Conservation (phyloP, 1,140 invertebrate species). For the Drosophila navojoa region DNA sequence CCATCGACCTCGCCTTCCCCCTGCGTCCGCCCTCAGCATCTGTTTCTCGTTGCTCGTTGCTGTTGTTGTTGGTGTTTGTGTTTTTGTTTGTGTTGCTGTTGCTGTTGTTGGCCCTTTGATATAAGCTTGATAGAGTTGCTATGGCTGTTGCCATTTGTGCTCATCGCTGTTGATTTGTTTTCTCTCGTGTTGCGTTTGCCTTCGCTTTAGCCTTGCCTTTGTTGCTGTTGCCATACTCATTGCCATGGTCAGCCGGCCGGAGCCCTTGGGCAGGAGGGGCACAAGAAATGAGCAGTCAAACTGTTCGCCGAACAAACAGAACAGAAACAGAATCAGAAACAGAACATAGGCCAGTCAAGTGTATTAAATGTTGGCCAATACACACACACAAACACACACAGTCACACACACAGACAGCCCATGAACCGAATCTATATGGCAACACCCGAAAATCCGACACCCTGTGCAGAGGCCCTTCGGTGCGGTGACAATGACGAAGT, state of each 20-base stretch:
- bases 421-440: slow-evolving; percentile 19
- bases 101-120: slow-evolving; percentile 72
- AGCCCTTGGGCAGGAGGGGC: slow-evolving; percentile 14
- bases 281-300: slow-evolving; percentile 26
- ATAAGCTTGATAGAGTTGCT: slow-evolving; percentile 82
- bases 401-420: not conserved
- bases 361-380: slow-evolving; percentile 76
- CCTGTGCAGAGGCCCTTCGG: slow-evolving; percentile 5
- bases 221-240: slow-evolving; percentile 17
- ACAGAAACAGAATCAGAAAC: slow-evolving; percentile 6
- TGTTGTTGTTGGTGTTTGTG: slow-evolving; percentile 41
- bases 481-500: slow-evolving; percentile 79
- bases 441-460: not conserved
- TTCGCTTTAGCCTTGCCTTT: slow-evolving; percentile 1
- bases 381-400: slow-evolving; percentile 1
- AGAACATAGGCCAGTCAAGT: slow-evolving; percentile 55
- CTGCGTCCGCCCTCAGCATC: not conserved
- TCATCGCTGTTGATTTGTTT: slow-evolving; percentile 78
- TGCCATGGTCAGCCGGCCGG: slow-evolving; percentile 37
- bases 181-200: slow-evolving; percentile 38
- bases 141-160: slow-evolving; percentile 75
- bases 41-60: slow-evolving; percentile 42
- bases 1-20: slow-evolving; percentile 26
- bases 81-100: not conserved
- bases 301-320: slow-evolving; percentile 17